Conservation (phyloP, 2,113 vertebrate genomes). For the Edolisoma coerulescens region DNA sequence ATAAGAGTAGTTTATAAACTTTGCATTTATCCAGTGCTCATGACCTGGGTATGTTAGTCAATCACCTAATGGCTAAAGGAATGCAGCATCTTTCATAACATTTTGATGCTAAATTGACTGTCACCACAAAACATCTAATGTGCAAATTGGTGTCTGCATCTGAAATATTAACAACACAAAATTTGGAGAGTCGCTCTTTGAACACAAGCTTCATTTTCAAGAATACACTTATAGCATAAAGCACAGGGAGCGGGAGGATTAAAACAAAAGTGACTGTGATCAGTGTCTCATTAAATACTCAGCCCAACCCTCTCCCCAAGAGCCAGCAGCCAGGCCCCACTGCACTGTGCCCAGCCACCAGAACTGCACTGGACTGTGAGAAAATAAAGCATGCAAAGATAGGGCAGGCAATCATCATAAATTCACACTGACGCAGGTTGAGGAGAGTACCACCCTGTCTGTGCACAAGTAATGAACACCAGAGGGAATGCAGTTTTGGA, state of each 20-base stretch:
- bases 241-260: accelerated
- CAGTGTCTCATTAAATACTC: not conserved
- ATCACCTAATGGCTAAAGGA: not conserved
- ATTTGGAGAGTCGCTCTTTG: not conserved
- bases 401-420: not conserved
- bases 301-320: accelerated
- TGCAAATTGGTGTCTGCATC: not conserved
- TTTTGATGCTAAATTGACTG: not conserved
- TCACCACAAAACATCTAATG: not conserved
- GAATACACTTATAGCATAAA: not conserved
- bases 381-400: not conserved
- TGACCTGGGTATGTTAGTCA: not conserved
- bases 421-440: not conserved
- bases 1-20: not conserved
- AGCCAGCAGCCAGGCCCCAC: accelerated
- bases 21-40: not conserved
- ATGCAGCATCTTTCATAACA: not conserved
- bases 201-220: not conserved
- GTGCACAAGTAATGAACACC: not conserved
- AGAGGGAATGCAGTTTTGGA: not conserved
- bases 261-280: not conserved
- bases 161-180: not conserved
- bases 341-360: accelerated
- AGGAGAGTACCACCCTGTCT: accelerated
- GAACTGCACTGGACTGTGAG: not conserved